These are phyloP conservation scores for Hydriomena furcata DNA, from an alignment of 2,888 invertebrate species.

Conservation along the genomic window DNA sequence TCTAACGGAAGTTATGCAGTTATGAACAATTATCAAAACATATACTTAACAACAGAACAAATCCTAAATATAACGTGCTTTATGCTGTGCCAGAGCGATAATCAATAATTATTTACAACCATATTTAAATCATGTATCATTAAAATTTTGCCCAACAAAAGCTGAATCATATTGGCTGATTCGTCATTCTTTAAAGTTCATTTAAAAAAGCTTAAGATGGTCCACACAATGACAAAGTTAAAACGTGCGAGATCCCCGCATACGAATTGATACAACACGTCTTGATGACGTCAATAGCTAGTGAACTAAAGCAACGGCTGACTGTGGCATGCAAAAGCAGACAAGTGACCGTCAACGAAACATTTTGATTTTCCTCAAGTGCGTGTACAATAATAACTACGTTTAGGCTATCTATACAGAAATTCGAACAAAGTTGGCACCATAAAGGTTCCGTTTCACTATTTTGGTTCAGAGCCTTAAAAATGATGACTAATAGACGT, in stretches of 20 bases:
- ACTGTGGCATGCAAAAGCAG: constrained; percentile 15
- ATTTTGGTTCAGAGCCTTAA: too few species aligned
- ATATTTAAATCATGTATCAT: not conserved
- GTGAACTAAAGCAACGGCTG: constrained; percentile 23
- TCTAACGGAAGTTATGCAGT: not conserved
- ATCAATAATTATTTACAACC: not conserved
- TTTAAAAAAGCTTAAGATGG: constrained; percentile 4
- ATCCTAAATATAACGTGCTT: not conserved
- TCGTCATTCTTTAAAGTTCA: constrained; percentile 1
- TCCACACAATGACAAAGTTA: constrained; percentile 12
- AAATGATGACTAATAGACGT: too few species aligned
- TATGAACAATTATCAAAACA: not conserved
- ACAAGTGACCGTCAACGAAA: constrained; percentile 14
- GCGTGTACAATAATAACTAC: too few species aligned
- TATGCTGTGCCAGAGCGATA: not conserved
- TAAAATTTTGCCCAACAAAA: not conserved
- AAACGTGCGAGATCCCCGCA: constrained; percentile 26
- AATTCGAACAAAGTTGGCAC: too few species aligned
- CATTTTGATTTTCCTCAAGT: too few species aligned
- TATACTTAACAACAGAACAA: not conserved
- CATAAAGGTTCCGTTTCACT: too few species aligned
- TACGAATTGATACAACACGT: constrained; percentile 13
- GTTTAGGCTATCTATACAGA: too few species aligned
- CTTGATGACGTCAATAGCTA: constrained; percentile 29
- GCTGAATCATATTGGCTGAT: not conserved